Evolutionary conservation across 2,113 vertebrate species (phyloP), one percentile per base, ranked within the genome.

Genomic region (Ptyas mucosa): DNA sequence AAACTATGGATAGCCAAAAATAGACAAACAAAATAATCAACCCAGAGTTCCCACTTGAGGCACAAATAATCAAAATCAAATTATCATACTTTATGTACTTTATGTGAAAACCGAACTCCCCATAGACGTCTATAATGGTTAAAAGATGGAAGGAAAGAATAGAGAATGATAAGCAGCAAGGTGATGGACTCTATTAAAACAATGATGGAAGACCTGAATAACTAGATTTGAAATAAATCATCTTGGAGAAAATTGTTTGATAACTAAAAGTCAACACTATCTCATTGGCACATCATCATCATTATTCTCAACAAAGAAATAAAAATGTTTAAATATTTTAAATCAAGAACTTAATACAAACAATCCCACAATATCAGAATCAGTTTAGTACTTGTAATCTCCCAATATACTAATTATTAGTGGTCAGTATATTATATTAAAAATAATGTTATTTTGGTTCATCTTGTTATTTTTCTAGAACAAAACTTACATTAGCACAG

Each of bases 401-500:
- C 52, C 58, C 61, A 81, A 93, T 55, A 94, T 91, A 7, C 64
- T 6, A 94, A 15, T 54, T 93, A 95, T 51, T 85, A 81, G 93
- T n/a, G 8, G 57, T 49, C 18, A 90, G 46, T 91, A 90, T 5
- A 24, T 2, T 92, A 64, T 93, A 1, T 90, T 87, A 95, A 94
- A 9, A 5, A 0, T 85, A 8, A 21, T 88, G n/a, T 88, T 29
- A n/a, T 88, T 88, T 39, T 57, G 24, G 14, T 88, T 51, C 43
- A 87, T 24, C 58, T 93, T 23, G 7, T 21, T 89, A n/a, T 64
- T 21, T 3, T 57, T 54, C 9, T 10, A 8, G 5, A 69, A 54
- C 10, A 61, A 51, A 86, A 98, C 99, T 99, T 96, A 99, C 99
- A 88, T 99, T 99, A 98, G 99, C 99, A 98, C 99, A 99, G 99